Conservation (phyloP, 2,888 invertebrate genomes). For the Eudemis profundana region DNA sequence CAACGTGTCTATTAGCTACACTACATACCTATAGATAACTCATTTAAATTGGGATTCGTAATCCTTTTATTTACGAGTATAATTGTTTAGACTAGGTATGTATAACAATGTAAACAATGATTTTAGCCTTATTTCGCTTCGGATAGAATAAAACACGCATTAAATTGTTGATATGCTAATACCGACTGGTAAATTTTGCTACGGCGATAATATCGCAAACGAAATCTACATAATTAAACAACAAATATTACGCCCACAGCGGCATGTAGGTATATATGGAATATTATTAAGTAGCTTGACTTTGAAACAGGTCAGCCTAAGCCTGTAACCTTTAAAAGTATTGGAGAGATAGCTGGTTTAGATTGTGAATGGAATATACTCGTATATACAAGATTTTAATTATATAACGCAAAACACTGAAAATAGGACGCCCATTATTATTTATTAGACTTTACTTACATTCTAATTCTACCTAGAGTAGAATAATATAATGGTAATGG, state of each 20-base stretch:
- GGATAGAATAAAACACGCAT: too few relatives aligned
- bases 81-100: too few relatives aligned
- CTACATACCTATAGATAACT: too few relatives aligned
- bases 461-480: neutral
- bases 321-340: slow-evolving; percentile 7
- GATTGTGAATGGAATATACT: neutral
- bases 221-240: slow-evolving; percentile 17
- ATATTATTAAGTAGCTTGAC: slow-evolving; percentile 1
- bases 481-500: neutral
- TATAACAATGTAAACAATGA: too few relatives aligned
- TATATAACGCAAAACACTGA: too few relatives aligned
- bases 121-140: too few relatives aligned
- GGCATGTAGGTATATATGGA: neutral
- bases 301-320: slow-evolving; percentile 16
- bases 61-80: too few relatives aligned
- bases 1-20: too few relatives aligned
- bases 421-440: neutral
- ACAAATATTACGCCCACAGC: neutral
- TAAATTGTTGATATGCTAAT: too few relatives aligned
- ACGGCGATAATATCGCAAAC: slow-evolving; percentile 1
- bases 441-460: neutral
- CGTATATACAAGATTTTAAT: too few relatives aligned
- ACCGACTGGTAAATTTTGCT: slow-evolving; percentile 3
- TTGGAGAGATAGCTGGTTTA: neutral
- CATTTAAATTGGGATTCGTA: too few relatives aligned